phyloP scores from a whole-genome alignment of 1,140 invertebrate species.

The Drosophila insularis region DNA sequence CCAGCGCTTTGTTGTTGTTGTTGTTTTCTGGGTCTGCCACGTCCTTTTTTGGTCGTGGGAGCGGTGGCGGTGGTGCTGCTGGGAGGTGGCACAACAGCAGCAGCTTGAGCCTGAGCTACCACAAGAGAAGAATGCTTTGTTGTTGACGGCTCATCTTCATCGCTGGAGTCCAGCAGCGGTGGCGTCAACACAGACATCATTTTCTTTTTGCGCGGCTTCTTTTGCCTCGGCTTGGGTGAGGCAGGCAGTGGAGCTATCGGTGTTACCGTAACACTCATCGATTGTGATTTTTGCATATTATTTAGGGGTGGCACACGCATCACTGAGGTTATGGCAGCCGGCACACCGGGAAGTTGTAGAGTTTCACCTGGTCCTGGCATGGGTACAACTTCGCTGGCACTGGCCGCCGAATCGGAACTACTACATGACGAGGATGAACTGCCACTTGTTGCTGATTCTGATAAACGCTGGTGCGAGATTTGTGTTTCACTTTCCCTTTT shows the following conservation, averaged over 20 bases:
- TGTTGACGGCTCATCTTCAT: conserved; percentile 66
- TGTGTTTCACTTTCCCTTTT: conserved; percentile 49
- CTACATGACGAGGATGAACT: conserved; percentile 47
- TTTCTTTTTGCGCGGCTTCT: conserved; percentile 69
- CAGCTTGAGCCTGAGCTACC: conserved; percentile 6
- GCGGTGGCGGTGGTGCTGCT: conserved; percentile 6
- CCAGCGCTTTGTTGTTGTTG: conserved; percentile 43
- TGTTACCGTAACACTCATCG: conserved; percentile 61
- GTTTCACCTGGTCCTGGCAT: conserved; percentile 62
- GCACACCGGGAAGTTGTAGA: conserved; percentile 70
- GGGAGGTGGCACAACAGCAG: conserved; percentile 23
- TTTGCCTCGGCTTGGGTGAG: conserved; percentile 59
- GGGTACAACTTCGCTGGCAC: conserved; percentile 51
- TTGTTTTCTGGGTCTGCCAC: conserved; percentile 73
- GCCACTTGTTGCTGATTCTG: conserved; percentile 52
- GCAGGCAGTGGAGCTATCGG: conserved; percentile 62
- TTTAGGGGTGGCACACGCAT: conserved; percentile 40
- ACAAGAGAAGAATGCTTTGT: conserved; percentile 50
- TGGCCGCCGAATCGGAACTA: conserved; percentile 56
- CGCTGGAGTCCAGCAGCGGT: conserved; percentile 64
- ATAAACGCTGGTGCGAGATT: conserved; percentile 31
- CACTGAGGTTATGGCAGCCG: conserved; percentile 68
- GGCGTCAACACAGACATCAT: conserved; percentile 27
- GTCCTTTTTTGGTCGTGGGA: conserved; percentile 57
- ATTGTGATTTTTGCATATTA: conserved; percentile 45